These are phyloP conservation scores for Neodiprion virginianus DNA, from an alignment of 1,140 invertebrate species.

Conservation along the genomic window DNA sequence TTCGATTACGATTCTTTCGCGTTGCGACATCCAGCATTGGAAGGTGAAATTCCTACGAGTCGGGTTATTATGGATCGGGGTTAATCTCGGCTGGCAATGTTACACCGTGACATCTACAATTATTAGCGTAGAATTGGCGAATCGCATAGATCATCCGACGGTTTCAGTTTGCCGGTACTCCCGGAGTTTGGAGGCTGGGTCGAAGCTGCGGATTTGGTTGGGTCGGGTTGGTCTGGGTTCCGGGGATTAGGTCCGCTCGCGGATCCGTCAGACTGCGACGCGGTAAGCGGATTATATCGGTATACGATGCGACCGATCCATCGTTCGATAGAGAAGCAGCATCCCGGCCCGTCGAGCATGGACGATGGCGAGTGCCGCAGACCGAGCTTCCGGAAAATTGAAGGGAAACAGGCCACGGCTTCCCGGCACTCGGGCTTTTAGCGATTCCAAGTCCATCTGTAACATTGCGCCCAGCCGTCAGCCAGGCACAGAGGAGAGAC, in stretches of 20 bases:
- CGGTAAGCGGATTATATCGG: constrained; percentile 38
- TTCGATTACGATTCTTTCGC: not conserved
- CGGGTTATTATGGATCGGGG: not conserved
- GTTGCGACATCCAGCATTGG: not conserved
- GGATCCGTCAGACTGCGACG: constrained; percentile 25
- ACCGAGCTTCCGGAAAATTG: not conserved
- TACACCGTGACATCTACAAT: not conserved
- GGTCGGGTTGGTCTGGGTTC: constrained; percentile 19
- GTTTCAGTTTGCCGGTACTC: not conserved
- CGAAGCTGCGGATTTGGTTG: not conserved
- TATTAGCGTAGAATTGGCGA: constrained; percentile 11
- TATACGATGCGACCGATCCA: not conserved
- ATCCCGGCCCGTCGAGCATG: not conserved
- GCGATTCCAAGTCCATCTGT: not conserved
- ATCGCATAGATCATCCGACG: not conserved
- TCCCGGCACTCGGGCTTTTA: not conserved
- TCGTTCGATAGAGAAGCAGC: not conserved
- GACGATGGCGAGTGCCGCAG: not conserved
- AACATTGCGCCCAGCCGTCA: not conserved
- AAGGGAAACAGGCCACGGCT: not conserved
- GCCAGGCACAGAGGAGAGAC: too few species aligned
- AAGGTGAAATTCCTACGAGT: not conserved
- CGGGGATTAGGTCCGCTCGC: constrained; percentile 29
- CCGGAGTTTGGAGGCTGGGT: not conserved
- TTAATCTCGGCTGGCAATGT: constrained; percentile 1